These are phyloP conservation scores for Homarus americanus DNA, from an alignment of 1,140 invertebrate species.

Conservation along the genomic window DNA sequence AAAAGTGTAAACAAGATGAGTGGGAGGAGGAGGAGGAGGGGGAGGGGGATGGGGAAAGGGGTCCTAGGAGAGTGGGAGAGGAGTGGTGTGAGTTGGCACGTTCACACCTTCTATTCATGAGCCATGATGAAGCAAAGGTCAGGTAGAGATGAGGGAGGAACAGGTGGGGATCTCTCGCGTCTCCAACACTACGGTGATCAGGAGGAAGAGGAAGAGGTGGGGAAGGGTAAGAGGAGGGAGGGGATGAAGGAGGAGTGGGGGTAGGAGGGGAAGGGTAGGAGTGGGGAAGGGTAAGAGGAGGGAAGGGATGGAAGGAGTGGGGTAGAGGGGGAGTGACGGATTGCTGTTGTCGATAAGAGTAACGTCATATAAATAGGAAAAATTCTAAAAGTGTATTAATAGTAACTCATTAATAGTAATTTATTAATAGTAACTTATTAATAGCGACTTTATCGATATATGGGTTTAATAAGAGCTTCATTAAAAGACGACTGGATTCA, in stretches of 20 bases:
- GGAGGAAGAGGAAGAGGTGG: background rate
- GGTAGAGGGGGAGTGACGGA: slow-evolving; percentile 2
- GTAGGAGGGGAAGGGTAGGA: background rate
- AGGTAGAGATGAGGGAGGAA: too few relatives aligned
- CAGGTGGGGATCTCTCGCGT: too few relatives aligned
- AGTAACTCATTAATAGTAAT: too few relatives aligned
- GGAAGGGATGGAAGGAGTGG: background rate
- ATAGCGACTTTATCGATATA: too few relatives aligned
- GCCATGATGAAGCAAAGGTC: too few relatives aligned
- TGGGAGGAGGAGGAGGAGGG: background rate
- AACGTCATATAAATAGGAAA: too few relatives aligned
- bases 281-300: background rate
- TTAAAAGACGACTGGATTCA: too few relatives aligned
- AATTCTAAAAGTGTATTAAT: too few relatives aligned
- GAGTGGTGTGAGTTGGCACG: background rate
- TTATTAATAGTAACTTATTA: too few relatives aligned
- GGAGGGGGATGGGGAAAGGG: background rate
- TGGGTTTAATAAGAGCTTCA: too few relatives aligned
- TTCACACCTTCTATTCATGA: too few relatives aligned
- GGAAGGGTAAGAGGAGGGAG: background rate
- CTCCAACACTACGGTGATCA: background rate
- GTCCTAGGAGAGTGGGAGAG: background rate
- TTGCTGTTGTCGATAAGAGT: too few relatives aligned
- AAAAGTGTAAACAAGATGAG: background rate
- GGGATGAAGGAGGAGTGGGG: background rate